Evolutionary conservation across 2,113 vertebrate genomes (phyloP).

Genomic region (Azemiops feae): DNA sequence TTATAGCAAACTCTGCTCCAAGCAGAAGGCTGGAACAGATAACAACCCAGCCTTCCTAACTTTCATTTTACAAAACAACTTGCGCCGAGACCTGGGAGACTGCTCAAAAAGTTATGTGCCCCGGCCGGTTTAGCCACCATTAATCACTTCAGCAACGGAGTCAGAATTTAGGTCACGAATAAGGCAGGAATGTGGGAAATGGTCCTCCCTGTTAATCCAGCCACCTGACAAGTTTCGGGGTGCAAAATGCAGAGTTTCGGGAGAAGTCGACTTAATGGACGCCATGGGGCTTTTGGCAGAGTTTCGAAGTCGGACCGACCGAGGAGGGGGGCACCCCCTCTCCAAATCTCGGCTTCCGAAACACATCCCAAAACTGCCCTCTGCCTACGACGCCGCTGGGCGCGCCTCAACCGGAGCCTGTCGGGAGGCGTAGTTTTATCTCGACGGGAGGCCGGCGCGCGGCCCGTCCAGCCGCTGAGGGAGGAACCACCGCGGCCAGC

Average conservation of each 20-base stretch:
- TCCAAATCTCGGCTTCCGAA: neutral
- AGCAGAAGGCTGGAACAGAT: neutral
- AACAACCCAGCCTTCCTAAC: neutral
- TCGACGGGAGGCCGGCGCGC: rapidly evolving
- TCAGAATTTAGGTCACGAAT: neutral
- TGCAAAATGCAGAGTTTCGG: neutral
- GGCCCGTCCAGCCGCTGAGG: rapidly evolving
- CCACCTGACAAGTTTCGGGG: neutral
- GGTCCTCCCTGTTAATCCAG: neutral
- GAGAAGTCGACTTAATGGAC: too few relatives aligned
- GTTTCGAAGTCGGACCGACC: too few relatives aligned
- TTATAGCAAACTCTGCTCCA: neutral
- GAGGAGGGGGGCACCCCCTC: too few relatives aligned
- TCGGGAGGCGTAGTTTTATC: neutral
- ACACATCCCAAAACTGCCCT: neutral
- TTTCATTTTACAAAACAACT: neutral
- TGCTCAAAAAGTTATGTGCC: neutral
- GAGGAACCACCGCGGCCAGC: neutral
- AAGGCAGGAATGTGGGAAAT: neutral
- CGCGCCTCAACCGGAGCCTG: neutral
- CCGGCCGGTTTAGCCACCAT: neutral
- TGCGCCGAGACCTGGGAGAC: neutral
- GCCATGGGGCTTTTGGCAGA: neutral
- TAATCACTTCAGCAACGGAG: neutral
- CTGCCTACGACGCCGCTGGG: neutral